Percentiles rank a stretch among this genome's conserved stretches.
phyloP scores from a whole-genome alignment of 2,797 vertebrate species.

The Dendrocincla fuliginosa region DNA sequence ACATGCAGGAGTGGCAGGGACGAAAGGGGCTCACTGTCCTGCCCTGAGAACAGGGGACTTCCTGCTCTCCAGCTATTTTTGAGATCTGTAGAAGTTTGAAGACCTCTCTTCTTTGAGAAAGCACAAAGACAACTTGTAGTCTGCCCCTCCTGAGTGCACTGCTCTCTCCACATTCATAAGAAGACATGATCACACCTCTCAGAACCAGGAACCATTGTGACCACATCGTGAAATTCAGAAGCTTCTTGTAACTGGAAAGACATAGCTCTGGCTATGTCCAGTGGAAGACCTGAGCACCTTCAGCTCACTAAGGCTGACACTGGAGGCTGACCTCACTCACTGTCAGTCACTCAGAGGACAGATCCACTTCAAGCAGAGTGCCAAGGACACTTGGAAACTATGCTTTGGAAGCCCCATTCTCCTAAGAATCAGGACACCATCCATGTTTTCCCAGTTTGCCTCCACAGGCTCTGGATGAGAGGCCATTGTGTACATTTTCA shows the following conservation, averaged over 20 bases:
- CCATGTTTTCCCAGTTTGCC: background rate
- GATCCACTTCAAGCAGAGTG: background rate
- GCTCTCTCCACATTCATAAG: background rate
- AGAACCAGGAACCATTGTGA: background rate
- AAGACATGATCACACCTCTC: background rate
- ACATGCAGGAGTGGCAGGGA: background rate
- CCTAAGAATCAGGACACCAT: background rate
- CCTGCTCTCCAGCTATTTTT: background rate
- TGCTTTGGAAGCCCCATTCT: background rate
- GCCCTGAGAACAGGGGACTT: background rate
- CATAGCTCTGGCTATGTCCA: rapidly evolving
- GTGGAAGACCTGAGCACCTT: background rate
- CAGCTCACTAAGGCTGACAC: background rate
- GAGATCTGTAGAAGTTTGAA: background rate
- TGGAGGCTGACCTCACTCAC: background rate
- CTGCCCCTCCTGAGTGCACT: background rate
- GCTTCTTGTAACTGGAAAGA: background rate
- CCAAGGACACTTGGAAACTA: background rate
- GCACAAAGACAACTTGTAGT: background rate
- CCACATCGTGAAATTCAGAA: rapidly evolving
- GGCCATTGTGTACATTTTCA: background rate
- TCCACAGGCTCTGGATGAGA: background rate
- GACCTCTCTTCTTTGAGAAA: background rate
- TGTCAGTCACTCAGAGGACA: background rate
- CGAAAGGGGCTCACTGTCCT: background rate